These are phyloP conservation scores for Sebastolobus alascanus DNA, from an alignment of 2,797 vertebrate genomes.

Conservation along the genomic window DNA sequence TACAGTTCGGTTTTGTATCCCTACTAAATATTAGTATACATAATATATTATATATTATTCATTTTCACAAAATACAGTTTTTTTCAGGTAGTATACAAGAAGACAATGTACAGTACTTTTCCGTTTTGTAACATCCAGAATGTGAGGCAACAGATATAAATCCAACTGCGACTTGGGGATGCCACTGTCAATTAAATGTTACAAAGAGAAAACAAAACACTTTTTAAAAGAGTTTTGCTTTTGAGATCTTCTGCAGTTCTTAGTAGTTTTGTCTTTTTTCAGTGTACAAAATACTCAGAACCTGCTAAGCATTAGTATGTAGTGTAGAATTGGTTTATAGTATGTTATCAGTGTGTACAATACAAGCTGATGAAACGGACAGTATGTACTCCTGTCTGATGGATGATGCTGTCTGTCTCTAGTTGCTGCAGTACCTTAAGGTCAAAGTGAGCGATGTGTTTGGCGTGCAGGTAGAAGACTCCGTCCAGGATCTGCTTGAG, in stretches of 20 bases:
- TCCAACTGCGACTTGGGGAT: neutral
- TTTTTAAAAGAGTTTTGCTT: too few species aligned
- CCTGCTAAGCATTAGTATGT: neutral
- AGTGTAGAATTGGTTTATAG: neutral
- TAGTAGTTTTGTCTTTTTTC: too few species aligned
- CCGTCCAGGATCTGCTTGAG: slow-evolving; percentile 98
- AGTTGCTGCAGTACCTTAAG: slow-evolving; percentile 90
- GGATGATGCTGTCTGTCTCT: neutral
- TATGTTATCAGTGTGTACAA: neutral
- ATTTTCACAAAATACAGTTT: too few species aligned
- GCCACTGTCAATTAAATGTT: too few species aligned
- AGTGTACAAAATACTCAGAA: neutral
- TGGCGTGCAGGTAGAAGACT: slow-evolving; percentile 96
- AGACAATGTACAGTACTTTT: neutral
- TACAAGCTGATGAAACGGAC: neutral
- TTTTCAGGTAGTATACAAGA: neutral
- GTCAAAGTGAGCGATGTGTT: slow-evolving; percentile 97
- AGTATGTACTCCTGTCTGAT: too few species aligned
- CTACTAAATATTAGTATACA: neutral
- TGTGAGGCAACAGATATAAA: neutral
- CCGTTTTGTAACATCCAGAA: neutral
- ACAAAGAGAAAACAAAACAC: too few species aligned
- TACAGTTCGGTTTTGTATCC: too few species aligned
- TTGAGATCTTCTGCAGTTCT: too few species aligned
- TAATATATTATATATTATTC: neutral